Evolutionary conservation across 2,113 vertebrate species (phyloP), one percentile per base, ranked within the genome.

Genomic region (Leiothrix lutea): DNA sequence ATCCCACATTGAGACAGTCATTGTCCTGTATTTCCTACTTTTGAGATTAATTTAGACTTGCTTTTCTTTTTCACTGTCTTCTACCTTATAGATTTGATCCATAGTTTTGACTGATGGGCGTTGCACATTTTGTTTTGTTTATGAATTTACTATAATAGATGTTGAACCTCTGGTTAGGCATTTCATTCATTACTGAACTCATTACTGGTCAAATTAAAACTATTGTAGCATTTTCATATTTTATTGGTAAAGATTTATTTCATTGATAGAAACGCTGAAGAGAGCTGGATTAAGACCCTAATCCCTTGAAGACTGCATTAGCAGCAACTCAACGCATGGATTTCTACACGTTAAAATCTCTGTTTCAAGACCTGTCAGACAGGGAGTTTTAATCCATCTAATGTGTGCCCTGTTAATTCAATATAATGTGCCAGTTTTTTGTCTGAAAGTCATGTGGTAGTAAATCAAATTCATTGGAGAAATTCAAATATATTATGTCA

Each of bases 341-440:
- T 86, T 96, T 90, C 45, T 96, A 8, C 26, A 62, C 21, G 62
- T 90, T 93, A 92, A 93, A 92, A 86, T 57, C 50, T 75, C 81
- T 4, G 1, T 82, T 93, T 92, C 64, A 61, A 73, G 80, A 74
- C 29, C 56, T 93, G 75, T 94, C 83, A 88, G 75, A 77, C 9
- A 88, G 11, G 6, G 60, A 48, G 69, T 74, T 94, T 88, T 91
- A 94, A 94, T 81, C 82, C 72, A 64, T 71, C 80, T 86, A 91
- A 89, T 48, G 31, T 61, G 36, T 80, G 54, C 14, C 60, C 33
- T 71, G 60, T 58, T 94, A 91, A 88, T 94, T 94, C 69, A 73
- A 67, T 92, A 80, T 53, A 67, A 60, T 64, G 17, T 48, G 40
- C 11, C 0, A 4, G 3, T 4, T 85, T 96, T 81, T 17, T 74